phyloP scores from a whole-genome alignment of 2,888 invertebrate species.

The Agonopterix subpropinquella region DNA sequence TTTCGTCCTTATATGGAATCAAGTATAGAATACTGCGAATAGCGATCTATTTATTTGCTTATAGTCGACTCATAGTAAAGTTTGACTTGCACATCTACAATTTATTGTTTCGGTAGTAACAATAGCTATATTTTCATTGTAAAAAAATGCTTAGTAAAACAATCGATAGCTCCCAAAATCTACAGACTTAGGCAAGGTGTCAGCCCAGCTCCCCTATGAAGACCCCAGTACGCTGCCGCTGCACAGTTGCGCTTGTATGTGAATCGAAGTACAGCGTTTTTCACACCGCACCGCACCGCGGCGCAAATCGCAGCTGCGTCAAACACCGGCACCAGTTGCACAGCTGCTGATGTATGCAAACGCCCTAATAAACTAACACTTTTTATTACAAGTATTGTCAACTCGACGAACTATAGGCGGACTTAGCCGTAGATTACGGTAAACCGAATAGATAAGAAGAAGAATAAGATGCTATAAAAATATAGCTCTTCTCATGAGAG shows the following conservation, averaged over 20 bases:
- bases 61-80: background rate
- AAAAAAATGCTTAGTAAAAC: background rate
- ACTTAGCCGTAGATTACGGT: constrained; percentile 26
- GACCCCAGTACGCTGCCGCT: constrained; percentile 14
- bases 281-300: constrained; percentile 58
- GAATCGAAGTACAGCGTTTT: constrained; percentile 55
- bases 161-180: background rate
- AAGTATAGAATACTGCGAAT: too few relatives aligned
- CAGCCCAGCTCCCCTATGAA: constrained; percentile 43
- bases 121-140: background rate
- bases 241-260: constrained; percentile 42
- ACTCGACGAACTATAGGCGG: constrained; percentile 22
- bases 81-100: background rate
- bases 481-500: too few relatives aligned
- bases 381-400: constrained; percentile 46
- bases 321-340: background rate
- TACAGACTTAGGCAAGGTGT: constrained; percentile 44
- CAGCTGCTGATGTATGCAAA: constrained; percentile 63
- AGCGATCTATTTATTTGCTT: background rate
- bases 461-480: too few relatives aligned
- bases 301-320: constrained; percentile 50
- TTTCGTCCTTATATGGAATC: too few relatives aligned
- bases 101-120: background rate
- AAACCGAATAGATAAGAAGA: constrained; percentile 9
- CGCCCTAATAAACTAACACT: constrained; percentile 67